Evolutionary conservation across 2,113 vertebrate genomes (phyloP).

Genomic region (Pangasianodon gigas): DNA sequence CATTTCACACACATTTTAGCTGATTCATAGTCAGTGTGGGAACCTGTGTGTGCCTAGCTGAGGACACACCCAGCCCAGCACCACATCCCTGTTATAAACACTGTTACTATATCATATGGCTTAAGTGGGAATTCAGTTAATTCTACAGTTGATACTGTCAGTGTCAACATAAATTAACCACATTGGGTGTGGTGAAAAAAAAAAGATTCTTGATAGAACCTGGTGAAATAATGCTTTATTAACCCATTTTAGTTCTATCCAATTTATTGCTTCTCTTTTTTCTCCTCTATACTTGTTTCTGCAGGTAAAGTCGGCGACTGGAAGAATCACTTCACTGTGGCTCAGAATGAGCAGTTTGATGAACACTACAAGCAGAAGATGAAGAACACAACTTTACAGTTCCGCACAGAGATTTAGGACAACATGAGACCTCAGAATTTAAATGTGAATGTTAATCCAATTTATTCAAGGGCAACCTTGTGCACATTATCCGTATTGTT

Average conservation of each 20-base stretch:
- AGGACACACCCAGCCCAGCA: not conserved
- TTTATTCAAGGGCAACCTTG: not conserved
- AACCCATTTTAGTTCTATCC: not conserved
- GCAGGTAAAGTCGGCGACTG: slow-evolving; percentile 69
- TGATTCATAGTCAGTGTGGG: not conserved
- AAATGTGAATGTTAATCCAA: not conserved
- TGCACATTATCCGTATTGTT: not conserved
- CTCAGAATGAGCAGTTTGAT: slow-evolving; percentile 69
- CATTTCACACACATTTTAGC: not conserved
- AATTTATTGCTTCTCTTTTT: not conserved
- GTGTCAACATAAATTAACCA: not conserved
- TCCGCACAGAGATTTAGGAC: slow-evolving; percentile 58
- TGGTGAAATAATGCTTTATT: not conserved
- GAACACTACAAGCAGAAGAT: slow-evolving; percentile 67
- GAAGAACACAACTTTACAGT: slow-evolving; percentile 58
- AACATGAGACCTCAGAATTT: not conserved
- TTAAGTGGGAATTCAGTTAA: not conserved
- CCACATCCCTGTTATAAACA: not conserved
- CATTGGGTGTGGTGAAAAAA: not conserved
- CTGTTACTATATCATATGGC: not conserved
- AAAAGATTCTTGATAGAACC: not conserved
- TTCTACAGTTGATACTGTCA: not conserved
- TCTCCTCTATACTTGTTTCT: not conserved
- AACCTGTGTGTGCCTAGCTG: not conserved
- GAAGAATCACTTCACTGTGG: slow-evolving; percentile 68